Evolutionary conservation across 1,140 invertebrate species (phyloP), one percentile per base, ranked within the genome.

Genomic region (Drosophila bipectinata): DNA sequence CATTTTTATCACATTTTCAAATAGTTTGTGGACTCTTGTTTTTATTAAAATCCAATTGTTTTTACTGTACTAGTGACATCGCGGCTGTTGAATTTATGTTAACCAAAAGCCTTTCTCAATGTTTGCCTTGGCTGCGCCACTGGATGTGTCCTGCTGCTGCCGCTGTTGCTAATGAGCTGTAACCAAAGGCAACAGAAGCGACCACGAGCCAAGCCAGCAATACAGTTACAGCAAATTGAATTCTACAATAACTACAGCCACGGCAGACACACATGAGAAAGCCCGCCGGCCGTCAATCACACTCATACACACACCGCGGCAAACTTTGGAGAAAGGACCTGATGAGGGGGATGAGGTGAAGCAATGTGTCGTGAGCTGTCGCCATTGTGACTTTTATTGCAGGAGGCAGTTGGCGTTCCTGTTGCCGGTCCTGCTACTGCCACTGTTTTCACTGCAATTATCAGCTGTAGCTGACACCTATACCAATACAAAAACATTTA

Each of bases 151-250:
- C 52, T 62, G 71, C 54, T 73, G 47, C 41, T 51, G 14, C 62
- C n/a, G 6, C 39, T 15, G 39, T 44, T 44, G 81, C 73, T 87
- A 76, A 85, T 87, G 79, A 87, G 61, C 66, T 72, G 75, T 82
- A 82, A 69, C 61, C 64, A 87, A 82, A 56, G 69, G 72, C 48
- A 79, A 77, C 72, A 75, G 71, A 57, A 62, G 55, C 78, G 74
- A 68, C 61, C 61, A 63, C 71, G 61, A 58, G 52, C 34, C 51
- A 41, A n/a, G 18, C 58, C 57, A 73, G 66, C 58, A 73, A 71
- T 81, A 75, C 58, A 73, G 64, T 71, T 61, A 60, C 76, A 64
- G 61, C 44, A 79, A 83, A 83, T 83, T 83, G 72, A 83, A 83
- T 83, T 84, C 63, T 75, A 62, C 72, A 37, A 68, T 67, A 69